These are phyloP conservation scores for Conchocele bisecta DNA, from an alignment of 2,888 invertebrate genomes.

Conservation along the genomic window DNA sequence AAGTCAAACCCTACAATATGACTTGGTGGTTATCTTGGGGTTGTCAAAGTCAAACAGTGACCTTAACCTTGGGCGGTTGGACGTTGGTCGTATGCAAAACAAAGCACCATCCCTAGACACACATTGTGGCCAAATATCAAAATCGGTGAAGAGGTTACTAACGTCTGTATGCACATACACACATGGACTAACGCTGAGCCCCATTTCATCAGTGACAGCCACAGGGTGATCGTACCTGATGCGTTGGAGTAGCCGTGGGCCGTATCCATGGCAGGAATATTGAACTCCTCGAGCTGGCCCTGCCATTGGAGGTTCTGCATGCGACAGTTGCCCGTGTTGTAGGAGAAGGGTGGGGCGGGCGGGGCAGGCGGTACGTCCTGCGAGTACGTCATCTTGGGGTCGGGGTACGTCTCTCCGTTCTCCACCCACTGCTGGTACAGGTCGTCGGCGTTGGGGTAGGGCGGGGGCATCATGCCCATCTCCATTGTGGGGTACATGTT, in stretches of 20 bases:
- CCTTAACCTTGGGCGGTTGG: too few relatives aligned
- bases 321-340: conserved; percentile 54
- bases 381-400: conserved; percentile 19
- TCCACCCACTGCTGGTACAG: conserved; percentile 61
- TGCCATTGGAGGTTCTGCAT: conserved; percentile 60
- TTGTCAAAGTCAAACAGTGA: too few relatives aligned
- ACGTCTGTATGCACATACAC: too few relatives aligned
- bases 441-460: conserved; percentile 56
- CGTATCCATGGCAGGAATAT: conserved; percentile 35
- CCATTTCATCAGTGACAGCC: neutral
- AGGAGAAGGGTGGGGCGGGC: conserved; percentile 40
- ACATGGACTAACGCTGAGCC: too few relatives aligned
- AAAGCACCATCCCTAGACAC: too few relatives aligned
- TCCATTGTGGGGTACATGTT: conserved; percentile 58
- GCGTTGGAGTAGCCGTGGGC: neutral
- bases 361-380: conserved; percentile 14
- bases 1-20: too few relatives aligned
- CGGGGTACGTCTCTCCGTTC: conserved; percentile 45
- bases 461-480: conserved; percentile 50
- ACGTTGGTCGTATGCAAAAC: too few relatives aligned
- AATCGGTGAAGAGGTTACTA: too few relatives aligned
- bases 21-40: too few relatives aligned
- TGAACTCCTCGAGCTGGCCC: conserved; percentile 55
- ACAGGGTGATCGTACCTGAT: neutral
- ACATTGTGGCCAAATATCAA: too few relatives aligned